A percentile compares a stretch with the other conserved stretches of the same genome.
Conservation (phyloP, 2,113 vertebrate genomes). For the Strix uralensis region DNA sequence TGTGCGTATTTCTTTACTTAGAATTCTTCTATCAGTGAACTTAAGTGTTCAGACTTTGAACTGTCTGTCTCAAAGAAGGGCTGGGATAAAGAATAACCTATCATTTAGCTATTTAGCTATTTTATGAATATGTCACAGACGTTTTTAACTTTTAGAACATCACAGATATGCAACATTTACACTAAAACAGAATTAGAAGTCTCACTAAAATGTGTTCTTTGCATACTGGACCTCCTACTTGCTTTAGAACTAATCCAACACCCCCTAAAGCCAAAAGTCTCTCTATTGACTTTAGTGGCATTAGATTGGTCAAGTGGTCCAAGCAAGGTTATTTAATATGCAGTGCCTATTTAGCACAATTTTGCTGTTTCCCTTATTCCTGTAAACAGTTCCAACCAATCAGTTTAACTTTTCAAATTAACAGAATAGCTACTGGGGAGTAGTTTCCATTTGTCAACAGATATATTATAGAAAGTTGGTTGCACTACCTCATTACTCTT, state of each 20-base stretch:
- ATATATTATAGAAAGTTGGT: conserved; percentile 80
- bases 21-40: not conserved
- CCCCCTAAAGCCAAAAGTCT: not conserved
- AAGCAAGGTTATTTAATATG: not conserved
- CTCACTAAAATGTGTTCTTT: not conserved
- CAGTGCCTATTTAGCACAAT: not conserved
- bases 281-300: not conserved
- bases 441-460: conserved; percentile 65
- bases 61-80: not conserved
- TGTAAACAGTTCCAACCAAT: conserved; percentile 10
- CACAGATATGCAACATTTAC: not conserved
- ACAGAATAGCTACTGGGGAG: conserved; percentile 31
- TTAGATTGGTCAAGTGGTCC: not conserved
- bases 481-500: conserved; percentile 94
- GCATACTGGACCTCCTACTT: not conserved
- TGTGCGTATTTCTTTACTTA: not conserved
- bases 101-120: not conserved
- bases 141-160: not conserved
- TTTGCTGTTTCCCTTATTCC: not conserved
- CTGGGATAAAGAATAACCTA: not conserved
- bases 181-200: not conserved
- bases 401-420: conserved; percentile 27
- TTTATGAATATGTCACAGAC: not conserved
- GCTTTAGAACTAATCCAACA: not conserved
- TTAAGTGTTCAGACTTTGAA: not conserved